These are phyloP conservation scores for Agrypnia vestita DNA, from an alignment of 1,140 invertebrate genomes.

Conservation along the genomic window DNA sequence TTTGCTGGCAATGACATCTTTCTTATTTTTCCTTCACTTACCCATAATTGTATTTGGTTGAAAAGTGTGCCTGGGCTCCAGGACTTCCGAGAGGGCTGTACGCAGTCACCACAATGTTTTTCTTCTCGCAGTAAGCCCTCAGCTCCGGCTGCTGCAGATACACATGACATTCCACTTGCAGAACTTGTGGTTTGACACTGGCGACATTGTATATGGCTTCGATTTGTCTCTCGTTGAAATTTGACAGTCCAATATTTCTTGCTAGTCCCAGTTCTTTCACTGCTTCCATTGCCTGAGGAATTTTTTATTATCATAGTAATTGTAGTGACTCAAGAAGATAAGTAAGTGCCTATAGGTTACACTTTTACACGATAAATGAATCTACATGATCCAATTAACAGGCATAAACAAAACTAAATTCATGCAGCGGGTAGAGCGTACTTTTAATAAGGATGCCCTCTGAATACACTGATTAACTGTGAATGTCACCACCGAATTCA, in stretches of 20 bases:
- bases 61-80: slow-evolving; percentile 70
- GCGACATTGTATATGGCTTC: slow-evolving; percentile 63
- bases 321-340: too few species aligned
- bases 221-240: slow-evolving; percentile 84
- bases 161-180: slow-evolving; percentile 82
- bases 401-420: too few species aligned
- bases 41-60: slow-evolving; percentile 73
- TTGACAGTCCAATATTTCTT: slow-evolving; percentile 84
- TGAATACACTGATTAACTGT: too few species aligned
- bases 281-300: slow-evolving; percentile 81
- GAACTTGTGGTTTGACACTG: slow-evolving; percentile 53
- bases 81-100: slow-evolving; percentile 86
- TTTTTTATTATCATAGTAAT: not conserved
- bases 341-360: too few species aligned
- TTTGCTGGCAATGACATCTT: too few species aligned
- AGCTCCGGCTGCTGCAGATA: slow-evolving; percentile 87
- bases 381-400: too few species aligned
- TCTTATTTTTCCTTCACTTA: slow-evolving; percentile 58
- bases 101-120: slow-evolving; percentile 85
- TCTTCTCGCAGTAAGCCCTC: slow-evolving; percentile 81
- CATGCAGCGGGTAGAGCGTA: too few species aligned
- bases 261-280: slow-evolving; percentile 78
- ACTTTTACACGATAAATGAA: too few species aligned
- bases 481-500: too few species aligned
- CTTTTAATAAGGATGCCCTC: too few species aligned